Evolutionary conservation across 2,113 vertebrate species (phyloP), one percentile per base, ranked within the genome.

Genomic region (Tympanuchus pallidicinctus): DNA sequence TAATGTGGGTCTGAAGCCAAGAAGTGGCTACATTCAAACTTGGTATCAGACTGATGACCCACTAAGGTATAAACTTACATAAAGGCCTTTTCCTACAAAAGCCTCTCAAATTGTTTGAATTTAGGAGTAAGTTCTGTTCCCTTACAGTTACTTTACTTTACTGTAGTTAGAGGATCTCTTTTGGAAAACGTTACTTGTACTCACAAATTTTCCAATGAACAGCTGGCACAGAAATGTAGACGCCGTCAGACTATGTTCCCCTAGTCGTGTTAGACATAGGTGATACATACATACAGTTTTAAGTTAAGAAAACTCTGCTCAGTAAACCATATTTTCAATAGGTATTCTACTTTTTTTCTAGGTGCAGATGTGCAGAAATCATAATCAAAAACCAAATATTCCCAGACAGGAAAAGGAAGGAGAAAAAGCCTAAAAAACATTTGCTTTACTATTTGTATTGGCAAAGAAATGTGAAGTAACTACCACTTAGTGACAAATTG

Each of bases 161-260:
- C 10, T 21, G 2, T 43, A 61, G 14, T 30, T 43, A 90, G 38
- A 57, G 16, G 8, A 7, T 81, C 5, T 22, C 6, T 86, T 80
- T 50, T 64, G 10, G 21, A 63, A 80, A 72, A 36, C 1, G 0
- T 59, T 13, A 0, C 0, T 13, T 54, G 15, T 30, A 50, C 36
- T 48, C 11, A 52, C 1, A 86, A 69, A 28, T 48, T 86, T 87
- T 73, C 43, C 1, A 3, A 15, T 38, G 18, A 63, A 15, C 19
- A 75, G 10, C 8, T 4, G 3, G 11, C 5, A 38, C 4, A 79
- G 14, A 82, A 82, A 75, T 65, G 20, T 36, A 47, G 22, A 40
- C 1, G 0, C 18, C 25, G 15, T 43, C 25, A 65, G 25, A 10
- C 61, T 28, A 27, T 7, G 7, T 8, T 70, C 65, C 10, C 12